These are phyloP conservation scores for Phalanger gymnotis DNA, from an alignment of 2,797 vertebrate species.

Conservation along the genomic window DNA sequence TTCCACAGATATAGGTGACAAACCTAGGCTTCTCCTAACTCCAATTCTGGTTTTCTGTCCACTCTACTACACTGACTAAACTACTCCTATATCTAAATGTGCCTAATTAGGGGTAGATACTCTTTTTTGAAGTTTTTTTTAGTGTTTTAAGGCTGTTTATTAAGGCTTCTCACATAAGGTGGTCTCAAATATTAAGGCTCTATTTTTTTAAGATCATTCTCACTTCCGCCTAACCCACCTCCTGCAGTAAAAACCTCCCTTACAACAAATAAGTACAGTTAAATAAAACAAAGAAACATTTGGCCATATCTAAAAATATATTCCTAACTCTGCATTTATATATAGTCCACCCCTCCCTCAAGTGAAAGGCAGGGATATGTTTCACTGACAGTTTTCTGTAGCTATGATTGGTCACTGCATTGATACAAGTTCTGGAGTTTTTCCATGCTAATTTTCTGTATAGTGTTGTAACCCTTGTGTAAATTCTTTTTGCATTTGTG, in stretches of 20 bases:
- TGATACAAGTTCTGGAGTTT: neutral
- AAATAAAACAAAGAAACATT: neutral
- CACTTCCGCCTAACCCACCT: neutral
- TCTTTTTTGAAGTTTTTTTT: neutral
- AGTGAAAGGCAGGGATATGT: neutral
- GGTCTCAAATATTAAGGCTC: neutral
- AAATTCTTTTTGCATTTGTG: neutral
- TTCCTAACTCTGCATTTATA: neutral
- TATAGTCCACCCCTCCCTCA: neutral
- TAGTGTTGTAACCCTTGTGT: neutral
- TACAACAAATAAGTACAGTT: neutral
- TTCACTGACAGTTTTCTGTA: neutral
- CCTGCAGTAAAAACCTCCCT: neutral
- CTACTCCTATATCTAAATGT: no score
- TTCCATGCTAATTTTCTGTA: neutral
- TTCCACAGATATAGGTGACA: no score
- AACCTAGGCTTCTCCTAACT: no score
- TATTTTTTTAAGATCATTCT: neutral
- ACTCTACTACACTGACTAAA: no score
- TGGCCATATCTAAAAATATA: neutral
- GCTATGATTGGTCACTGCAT: neutral
- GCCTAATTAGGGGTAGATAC: no score
- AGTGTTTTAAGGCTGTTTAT: neutral
- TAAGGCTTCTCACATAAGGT: neutral
- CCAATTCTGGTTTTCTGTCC: no score